Evolutionary conservation across 1,140 invertebrate species (phyloP), one percentile per base, ranked within the genome.

Genomic region (Anadara kagoshimensis): DNA sequence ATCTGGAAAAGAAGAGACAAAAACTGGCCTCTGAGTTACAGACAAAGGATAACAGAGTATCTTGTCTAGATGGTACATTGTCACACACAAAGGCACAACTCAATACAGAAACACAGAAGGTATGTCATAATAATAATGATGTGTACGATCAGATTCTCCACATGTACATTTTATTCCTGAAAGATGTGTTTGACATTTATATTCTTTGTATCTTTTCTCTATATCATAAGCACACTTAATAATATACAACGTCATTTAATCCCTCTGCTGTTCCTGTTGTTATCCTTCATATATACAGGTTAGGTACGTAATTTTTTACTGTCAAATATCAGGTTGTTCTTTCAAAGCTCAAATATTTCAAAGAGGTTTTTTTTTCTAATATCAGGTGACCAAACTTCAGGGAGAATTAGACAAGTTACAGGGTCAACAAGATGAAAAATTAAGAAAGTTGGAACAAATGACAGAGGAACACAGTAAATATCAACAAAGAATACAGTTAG

Each of bases 1-100:
- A 82, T 3, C 47, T 84, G 18, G 81, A 84, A 45, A 82, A 78
- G 62, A 83, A 80, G 54, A 59, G 57, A 44, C 65, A 76, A 26
- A 83, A 83, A 44, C 54, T 83, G 26, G 54, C 76, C n/a, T 73
- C 82, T 44, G 84, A 86, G 26, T 20, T 83, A 16, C 78, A 78
- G 54, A 66, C 59, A n/a, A 84, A 82, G 56, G 82, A 84, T 20
- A 81, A 78, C 24, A 73, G 76, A 36, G 70, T 81, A 12, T 70
- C 75, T n/a, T 73, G 75, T 69, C 57, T 82, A 10, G 65, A 76
- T 26, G 78, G 78, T 11, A 80, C 82, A 56, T 63, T 83, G 20
- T 56, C 69, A 18, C 76, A 80, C 62, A 58, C 63, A 44, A 83
- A 83, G 62, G 71, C 73, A 14, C 66, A 68, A 22, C 53, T 80